phyloP scores from a whole-genome alignment of 2,888 invertebrate genomes.

The Orthosia gracilis region DNA sequence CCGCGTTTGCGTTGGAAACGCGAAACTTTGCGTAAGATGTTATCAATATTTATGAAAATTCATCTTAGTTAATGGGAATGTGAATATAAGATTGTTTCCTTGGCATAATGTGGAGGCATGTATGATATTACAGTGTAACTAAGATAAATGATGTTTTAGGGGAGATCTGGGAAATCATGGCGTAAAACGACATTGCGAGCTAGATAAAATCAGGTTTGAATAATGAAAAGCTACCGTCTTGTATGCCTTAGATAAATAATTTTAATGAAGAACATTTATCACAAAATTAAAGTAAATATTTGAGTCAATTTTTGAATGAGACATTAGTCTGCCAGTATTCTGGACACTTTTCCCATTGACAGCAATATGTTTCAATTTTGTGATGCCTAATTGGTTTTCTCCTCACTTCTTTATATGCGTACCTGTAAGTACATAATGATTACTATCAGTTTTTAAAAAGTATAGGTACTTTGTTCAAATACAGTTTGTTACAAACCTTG shows the following conservation, averaged over 20 bases:
- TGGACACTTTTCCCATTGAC: too few species aligned
- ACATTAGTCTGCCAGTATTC: too few species aligned
- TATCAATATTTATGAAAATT: conserved; percentile 57
- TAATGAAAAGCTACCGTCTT: background rate
- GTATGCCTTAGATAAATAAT: background rate
- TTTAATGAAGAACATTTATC: too few species aligned
- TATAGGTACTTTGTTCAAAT: too few species aligned
- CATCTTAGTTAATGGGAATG: conserved; percentile 36
- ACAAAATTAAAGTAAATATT: too few species aligned
- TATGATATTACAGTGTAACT: conserved; percentile 23
- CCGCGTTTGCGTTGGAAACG: conserved; percentile 37
- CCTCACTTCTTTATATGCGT: too few species aligned
- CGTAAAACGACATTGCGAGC: background rate
- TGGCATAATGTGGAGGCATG: conserved; percentile 7
- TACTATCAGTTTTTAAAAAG: too few species aligned
- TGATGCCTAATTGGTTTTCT: too few species aligned
- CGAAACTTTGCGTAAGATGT: conserved; percentile 36
- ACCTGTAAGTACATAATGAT: too few species aligned
- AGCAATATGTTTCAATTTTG: too few species aligned
- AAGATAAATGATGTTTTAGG: conserved; percentile 25
- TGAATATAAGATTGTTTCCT: conserved; percentile 34
- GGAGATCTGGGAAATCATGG: background rate
- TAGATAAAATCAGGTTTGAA: background rate
- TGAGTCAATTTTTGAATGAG: too few species aligned
- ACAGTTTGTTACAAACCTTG: too few species aligned